Base-by-base conservation (phyloP, 2,888 invertebrate species). In the Chrysolina haemoptera region DNA sequence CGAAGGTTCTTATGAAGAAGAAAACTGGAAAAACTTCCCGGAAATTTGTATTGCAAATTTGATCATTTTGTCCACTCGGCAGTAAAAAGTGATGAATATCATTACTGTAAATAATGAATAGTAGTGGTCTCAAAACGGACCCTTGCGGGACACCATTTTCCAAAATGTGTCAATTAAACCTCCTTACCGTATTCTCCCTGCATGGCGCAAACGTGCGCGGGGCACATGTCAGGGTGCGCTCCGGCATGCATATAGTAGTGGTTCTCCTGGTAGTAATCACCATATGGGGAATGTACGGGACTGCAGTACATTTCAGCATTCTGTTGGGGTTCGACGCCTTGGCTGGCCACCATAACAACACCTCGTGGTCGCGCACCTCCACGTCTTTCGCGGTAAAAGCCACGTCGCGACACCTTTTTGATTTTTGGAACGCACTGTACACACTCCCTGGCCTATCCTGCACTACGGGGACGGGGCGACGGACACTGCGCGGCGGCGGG, bases 141-240 rank as follows among this genome's bases (percentile, higher is more conserved):
- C 4, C 35, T 35, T 8, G 4, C 4, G 35, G 46, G 14, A 2
- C 14, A n/a, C n/a, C n/a, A n/a, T n/a, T n/a, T n/a, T 46, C n/a
- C 14, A 46, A 6, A 46, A 14, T 14, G 8, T 46, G 14, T 3
- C 12, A 35, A 59, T 1, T 8, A 14, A 59, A 22, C 6, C 14
- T 12, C 68, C 92, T 91, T 88, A 94, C 94, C 94, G 88, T 92
- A 94, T 87, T 94, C 94, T 83, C 93, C 90, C 84, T 93, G 93
- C 87, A 94, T 90, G 79, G 93, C 91, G 89, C 94, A 94, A 90
- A 94, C 91, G 84, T 92, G 92, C 76, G 93, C 92, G 80, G 91
- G 91, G 84, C 93, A 93, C 88, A 91, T 89, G 85, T 91, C 91
- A 20, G 84, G 84, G 68, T 84, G 83, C 43, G 81, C 82, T 64